phyloP scores from a whole-genome alignment of 2,888 invertebrate genomes.

The Drosophila maculinotata region DNA sequence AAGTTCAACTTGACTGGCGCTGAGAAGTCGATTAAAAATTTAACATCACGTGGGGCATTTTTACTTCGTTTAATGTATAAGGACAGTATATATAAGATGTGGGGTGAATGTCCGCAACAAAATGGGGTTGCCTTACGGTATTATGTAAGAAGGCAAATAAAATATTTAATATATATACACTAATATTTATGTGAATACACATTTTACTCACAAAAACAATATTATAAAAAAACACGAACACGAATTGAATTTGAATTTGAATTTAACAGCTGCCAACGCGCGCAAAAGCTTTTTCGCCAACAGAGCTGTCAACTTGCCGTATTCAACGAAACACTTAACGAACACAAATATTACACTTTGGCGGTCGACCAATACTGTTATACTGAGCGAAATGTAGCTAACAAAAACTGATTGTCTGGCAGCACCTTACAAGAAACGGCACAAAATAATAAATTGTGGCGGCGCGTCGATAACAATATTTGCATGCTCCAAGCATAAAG shows the following conservation, averaged over 20 bases:
- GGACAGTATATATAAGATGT: not conserved
- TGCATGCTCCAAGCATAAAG: not conserved
- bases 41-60: slow-evolving; percentile 51
- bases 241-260: slow-evolving; percentile 14
- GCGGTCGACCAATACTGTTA: slow-evolving; percentile 17
- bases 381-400: slow-evolving; percentile 7
- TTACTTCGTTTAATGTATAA: slow-evolving; percentile 15
- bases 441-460: not conserved
- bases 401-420: not conserved
- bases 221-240: not conserved
- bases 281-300: not conserved
- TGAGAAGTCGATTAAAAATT: slow-evolving; percentile 55
- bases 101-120: slow-evolving; percentile 20
- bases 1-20: slow-evolving; percentile 30
- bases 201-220: not conserved
- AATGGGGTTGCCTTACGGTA: not conserved
- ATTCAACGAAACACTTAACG: not conserved
- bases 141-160: no score
- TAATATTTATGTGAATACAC: no score
- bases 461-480: slow-evolving; percentile 15
- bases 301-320: not conserved
- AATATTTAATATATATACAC: no score
- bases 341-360: slow-evolving; percentile 5
- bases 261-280: slow-evolving; percentile 4
- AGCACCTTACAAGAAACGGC: not conserved